phyloP scores from a whole-genome alignment of 2,888 invertebrate genomes.

The Drosophila borborema region DNA sequence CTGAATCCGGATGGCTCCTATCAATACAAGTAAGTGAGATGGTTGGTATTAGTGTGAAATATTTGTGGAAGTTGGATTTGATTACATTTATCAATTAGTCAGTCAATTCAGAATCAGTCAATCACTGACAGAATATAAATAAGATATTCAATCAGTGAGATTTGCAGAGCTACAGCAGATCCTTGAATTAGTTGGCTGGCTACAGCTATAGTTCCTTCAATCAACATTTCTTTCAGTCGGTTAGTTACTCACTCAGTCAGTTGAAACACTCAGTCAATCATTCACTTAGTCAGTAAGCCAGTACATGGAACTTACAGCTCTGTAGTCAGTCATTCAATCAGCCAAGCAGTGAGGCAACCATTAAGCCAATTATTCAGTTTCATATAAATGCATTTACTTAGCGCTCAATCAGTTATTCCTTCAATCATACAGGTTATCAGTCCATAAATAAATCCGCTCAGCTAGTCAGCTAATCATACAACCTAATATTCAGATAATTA shows the following conservation, averaged over 20 bases:
- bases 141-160: no score
- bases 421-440: no score
- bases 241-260: background rate
- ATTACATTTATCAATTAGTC: background rate
- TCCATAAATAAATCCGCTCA: no score
- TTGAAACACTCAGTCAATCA: background rate
- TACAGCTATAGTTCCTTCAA: background rate
- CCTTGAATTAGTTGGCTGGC: background rate
- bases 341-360: no score
- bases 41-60: background rate
- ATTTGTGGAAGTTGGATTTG: background rate
- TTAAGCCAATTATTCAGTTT: no score
- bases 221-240: background rate
- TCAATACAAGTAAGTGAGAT: slow-evolving; percentile 85
- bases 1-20: slow-evolving; percentile 86
- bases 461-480: no score
- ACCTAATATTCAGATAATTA: no score
- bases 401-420: no score
- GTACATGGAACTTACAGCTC: no score
- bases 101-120: background rate
- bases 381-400: no score
- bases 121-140: no score
- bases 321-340: background rate
- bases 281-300: no score
- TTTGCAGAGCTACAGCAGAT: background rate